Evolutionary conservation across 2,113 vertebrate species (phyloP), one percentile per base, ranked within the genome.

Genomic region (Coptodon rendalli): DNA sequence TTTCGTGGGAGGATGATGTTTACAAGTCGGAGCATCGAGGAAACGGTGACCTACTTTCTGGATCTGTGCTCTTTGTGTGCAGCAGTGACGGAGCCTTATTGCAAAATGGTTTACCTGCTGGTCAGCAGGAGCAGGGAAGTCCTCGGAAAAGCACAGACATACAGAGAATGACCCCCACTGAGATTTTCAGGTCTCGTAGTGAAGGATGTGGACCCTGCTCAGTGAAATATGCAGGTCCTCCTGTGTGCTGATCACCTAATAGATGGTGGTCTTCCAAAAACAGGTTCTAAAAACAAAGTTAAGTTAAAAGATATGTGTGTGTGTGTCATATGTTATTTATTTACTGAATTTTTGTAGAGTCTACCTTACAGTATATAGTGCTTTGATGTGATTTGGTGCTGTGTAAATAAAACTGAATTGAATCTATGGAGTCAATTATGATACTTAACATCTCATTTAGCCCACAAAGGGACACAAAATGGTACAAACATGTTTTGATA

Each of bases 41-140:
- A 94, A 92, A 89, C 1, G 2, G 63, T 92, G 93, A 92, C 92
- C 93, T 94, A 91, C 79, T 92, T 92, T 89, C 59, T 48, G n/a
- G 19, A 82, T 85, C 10, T 27, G 14, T 48, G 40, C 78, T 90
- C 22, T 27, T 22, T 80, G 10, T 40, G 34, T 53, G 10, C 2
- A 5, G 53, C 11, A 27, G 24, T 2, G 8, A 38, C 7, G 6
- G 16, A 57, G 29, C 29, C 4, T 6, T 34, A 17, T 71, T 13
- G 22, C 36, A 66, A 48, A 81, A 82, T 6, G 14, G 10, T 50
- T 54, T 68, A 83, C 7, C 76, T 43, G 63, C 19, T 34, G 73
- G 61, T 82, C 78, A 48, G 27, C 19, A 19, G 52, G 13, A 79
- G 48, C 40, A 16, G 57, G 12, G 24, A 11, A 5, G 31, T 63